Evolutionary conservation across 2,797 vertebrate genomes (phyloP).

Genomic region (Megaceryle alcyon): DNA sequence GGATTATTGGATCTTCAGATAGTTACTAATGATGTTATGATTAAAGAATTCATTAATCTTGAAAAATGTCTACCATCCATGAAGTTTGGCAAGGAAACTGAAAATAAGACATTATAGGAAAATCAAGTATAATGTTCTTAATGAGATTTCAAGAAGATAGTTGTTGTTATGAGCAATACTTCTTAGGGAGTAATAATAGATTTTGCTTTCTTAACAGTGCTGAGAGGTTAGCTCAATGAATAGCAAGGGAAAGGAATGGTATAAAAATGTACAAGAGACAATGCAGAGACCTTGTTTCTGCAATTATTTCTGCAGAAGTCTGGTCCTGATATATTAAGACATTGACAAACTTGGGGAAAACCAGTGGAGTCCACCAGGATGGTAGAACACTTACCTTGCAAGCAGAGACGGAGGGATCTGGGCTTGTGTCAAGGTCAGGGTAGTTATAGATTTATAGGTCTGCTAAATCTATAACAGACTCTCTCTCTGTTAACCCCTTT

Average conservation of each 20-base stretch:
- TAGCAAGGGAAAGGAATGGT: background rate
- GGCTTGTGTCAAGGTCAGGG: background rate
- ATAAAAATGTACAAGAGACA: background rate
- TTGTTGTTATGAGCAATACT: background rate
- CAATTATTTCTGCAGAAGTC: background rate
- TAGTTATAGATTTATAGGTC: too few relatives aligned
- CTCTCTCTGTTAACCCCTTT: too few relatives aligned
- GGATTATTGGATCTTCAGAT: constrained; percentile 23
- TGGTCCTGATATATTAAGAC: background rate
- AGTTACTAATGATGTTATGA: constrained; percentile 19
- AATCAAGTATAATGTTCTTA: background rate
- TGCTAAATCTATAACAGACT: too few relatives aligned
- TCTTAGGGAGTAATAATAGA: background rate
- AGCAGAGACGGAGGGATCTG: background rate
- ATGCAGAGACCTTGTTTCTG: background rate
- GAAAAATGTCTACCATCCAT: background rate
- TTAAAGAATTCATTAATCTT: constrained; percentile 22
- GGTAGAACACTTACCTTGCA: background rate
- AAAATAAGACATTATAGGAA: background rate
- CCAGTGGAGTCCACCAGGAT: background rate
- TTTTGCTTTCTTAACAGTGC: background rate
- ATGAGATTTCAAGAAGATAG: background rate
- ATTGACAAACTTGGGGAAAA: background rate
- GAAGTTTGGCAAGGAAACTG: background rate
- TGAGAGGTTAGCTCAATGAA: background rate